Percentiles rank a stretch among this genome's conserved stretches.
Conservation (phyloP, 2,113 vertebrate species). For the Phycodurus eques region DNA sequence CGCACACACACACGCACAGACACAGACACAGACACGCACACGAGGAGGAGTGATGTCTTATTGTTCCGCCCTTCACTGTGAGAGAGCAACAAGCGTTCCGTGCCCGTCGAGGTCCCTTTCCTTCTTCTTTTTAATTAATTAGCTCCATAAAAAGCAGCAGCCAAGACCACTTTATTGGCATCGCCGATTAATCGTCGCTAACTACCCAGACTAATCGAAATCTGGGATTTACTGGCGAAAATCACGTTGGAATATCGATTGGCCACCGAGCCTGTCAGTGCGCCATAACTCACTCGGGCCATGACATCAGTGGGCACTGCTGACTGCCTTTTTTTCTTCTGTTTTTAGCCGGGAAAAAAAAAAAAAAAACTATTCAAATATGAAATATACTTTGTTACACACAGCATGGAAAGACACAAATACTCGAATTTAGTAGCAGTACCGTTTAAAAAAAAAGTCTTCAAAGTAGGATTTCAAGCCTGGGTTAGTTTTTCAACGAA, state of each 20-base stretch:
- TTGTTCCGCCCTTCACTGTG: constrained; percentile 55
- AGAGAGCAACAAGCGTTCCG: constrained; percentile 46
- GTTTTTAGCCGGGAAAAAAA: constrained; percentile 13
- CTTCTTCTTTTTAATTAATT: constrained; percentile 60
- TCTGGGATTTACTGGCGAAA: constrained; percentile 57
- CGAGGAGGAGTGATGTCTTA: constrained; percentile 61
- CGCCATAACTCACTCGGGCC: constrained; percentile 53
- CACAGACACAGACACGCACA: constrained; percentile 17
- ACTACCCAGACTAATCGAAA: constrained; percentile 67
- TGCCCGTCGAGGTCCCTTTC: constrained; percentile 45
- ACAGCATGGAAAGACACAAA: no score
- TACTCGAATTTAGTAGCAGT: no score
- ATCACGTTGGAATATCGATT: constrained; percentile 62
- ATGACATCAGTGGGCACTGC: constrained; percentile 60
- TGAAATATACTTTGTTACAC: neutral
- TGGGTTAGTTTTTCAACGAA: neutral
- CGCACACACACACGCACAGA: constrained; percentile 12
- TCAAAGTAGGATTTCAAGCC: neutral
- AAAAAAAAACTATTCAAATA: neutral
- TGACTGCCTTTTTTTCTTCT: neutral
- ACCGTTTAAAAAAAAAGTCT: no score
- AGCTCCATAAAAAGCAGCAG: constrained; percentile 65
- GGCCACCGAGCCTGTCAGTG: constrained; percentile 60
- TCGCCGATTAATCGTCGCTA: constrained; percentile 70
- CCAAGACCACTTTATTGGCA: constrained; percentile 68